phyloP scores from a whole-genome alignment of 2,797 vertebrate species.

The Cossypha polioptera region DNA sequence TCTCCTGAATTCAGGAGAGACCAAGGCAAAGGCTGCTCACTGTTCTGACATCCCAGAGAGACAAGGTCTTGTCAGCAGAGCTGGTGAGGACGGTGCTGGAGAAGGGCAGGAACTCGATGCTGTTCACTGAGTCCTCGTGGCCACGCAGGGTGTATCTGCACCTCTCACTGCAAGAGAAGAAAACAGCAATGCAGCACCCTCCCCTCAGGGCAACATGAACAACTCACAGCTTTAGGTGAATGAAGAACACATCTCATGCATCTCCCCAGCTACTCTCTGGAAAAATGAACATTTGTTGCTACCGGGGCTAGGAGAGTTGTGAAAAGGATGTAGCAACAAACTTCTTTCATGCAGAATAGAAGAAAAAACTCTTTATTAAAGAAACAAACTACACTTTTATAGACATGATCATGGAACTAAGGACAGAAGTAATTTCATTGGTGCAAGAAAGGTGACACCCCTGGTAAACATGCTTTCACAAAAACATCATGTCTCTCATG shows the following conservation, averaged over 20 bases:
- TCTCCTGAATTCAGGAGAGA: neutral
- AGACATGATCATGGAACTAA: too few relatives aligned
- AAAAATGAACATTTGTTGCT: neutral
- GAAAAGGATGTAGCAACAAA: too few relatives aligned
- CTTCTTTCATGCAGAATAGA: too few relatives aligned
- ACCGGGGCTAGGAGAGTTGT: too few relatives aligned
- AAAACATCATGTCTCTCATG: too few relatives aligned
- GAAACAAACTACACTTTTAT: too few relatives aligned
- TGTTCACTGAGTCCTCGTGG: slow-evolving; percentile 84
- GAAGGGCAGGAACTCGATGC: slow-evolving; percentile 81
- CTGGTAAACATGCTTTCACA: too few relatives aligned
- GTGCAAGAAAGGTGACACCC: too few relatives aligned
- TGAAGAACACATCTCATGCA: neutral
- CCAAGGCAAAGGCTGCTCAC: neutral
- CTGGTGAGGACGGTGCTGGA: slow-evolving; percentile 70
- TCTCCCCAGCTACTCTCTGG: neutral
- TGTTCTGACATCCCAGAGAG: slow-evolving; percentile 73
- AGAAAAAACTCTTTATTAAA: too few relatives aligned
- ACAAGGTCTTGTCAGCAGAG: slow-evolving; percentile 74
- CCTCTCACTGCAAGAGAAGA: slow-evolving; percentile 69
- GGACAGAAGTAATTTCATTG: too few relatives aligned
- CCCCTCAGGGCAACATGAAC: neutral
- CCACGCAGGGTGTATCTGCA: slow-evolving; percentile 79
- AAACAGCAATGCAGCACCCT: neutral
- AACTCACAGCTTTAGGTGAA: neutral